Conservation (phyloP, 1,140 invertebrate genomes). For the Lucilia sericata region DNA sequence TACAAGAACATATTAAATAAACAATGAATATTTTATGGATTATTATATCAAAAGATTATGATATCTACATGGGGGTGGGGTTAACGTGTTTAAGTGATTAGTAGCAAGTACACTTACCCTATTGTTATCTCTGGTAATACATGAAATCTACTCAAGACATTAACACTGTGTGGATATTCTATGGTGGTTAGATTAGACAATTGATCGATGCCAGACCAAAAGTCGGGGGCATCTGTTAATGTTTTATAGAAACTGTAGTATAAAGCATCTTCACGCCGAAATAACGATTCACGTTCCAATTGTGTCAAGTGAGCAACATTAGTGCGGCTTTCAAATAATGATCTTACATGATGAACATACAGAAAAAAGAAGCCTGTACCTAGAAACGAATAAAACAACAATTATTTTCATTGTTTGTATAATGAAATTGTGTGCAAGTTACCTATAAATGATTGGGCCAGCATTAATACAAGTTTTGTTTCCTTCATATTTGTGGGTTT, state of each 20-base stretch:
- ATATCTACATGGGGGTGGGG: neutral
- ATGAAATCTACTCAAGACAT: constrained; percentile 62
- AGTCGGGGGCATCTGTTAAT: constrained; percentile 58
- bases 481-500: constrained; percentile 59
- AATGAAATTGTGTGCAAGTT: constrained; percentile 38
- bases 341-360: constrained; percentile 64
- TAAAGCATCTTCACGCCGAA: constrained; percentile 63
- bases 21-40: neutral
- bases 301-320: constrained; percentile 61
- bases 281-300: constrained; percentile 59
- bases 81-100: neutral
- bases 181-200: constrained; percentile 63
- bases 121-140: constrained; percentile 63
- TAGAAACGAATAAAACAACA: constrained; percentile 35
- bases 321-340: constrained; percentile 62
- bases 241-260: constrained; percentile 67
- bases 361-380: constrained; percentile 65
- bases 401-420: neutral
- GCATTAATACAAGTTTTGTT: constrained; percentile 58
- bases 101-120: constrained; percentile 58
- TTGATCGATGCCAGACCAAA: constrained; percentile 61
- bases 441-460: constrained; percentile 64
- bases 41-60: neutral
- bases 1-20: neutral
- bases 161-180: constrained; percentile 63